Evolutionary conservation across 2,113 vertebrate species (phyloP).

Genomic region (Odobenus rosmarus): DNA sequence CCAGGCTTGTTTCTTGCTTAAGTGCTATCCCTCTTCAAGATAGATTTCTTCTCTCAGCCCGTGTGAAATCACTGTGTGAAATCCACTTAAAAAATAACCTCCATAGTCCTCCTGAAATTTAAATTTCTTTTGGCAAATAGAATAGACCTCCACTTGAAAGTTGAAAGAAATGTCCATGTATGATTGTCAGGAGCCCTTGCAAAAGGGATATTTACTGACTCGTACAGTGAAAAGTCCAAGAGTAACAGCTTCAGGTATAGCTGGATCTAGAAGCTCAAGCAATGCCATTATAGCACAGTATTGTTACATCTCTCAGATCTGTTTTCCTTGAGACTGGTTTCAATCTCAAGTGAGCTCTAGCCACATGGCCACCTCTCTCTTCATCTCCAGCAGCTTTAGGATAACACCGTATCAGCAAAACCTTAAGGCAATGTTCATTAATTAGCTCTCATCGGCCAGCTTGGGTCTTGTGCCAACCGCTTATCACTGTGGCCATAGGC

Average conservation of each 20-base stretch:
- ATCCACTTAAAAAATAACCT: not conserved
- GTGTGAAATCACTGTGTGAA: not conserved
- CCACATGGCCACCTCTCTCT: not conserved
- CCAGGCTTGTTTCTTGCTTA: not conserved
- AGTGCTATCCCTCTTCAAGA: not conserved
- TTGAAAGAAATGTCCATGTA: not conserved
- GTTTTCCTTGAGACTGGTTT: not conserved
- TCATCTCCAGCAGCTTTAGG: not conserved
- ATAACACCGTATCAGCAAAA: not conserved
- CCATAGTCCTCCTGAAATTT: not conserved
- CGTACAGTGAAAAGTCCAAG: not conserved
- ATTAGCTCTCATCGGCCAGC: not conserved
- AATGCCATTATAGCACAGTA: not conserved
- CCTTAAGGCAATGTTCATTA: not conserved
- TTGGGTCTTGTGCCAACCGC: not conserved
- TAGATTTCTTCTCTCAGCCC: not conserved
- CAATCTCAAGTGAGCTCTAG: not conserved
- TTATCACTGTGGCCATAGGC: not conserved
- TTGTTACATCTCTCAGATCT: not conserved
- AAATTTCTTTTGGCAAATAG: not conserved
- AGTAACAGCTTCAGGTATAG: not conserved
- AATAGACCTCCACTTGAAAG: not conserved
- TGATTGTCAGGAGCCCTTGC: not conserved
- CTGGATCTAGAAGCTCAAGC: not conserved
- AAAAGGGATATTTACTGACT: not conserved